Base-by-base conservation (phyloP, 92 coral and sea anemone genomes). In the Palythoa grandis region DNA sequence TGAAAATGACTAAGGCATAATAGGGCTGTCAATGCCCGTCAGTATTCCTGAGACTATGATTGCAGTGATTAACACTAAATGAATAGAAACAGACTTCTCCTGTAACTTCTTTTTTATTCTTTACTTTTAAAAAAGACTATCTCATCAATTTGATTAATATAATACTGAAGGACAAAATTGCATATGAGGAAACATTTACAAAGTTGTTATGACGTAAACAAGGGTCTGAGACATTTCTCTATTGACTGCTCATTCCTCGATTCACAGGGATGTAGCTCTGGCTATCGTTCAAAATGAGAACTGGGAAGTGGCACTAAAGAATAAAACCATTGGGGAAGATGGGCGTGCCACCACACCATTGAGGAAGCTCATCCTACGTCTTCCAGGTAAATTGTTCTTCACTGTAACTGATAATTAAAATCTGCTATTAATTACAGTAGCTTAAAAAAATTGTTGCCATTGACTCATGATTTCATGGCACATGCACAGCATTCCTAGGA, bases 281-380 rank as follows among this genome's bases (percentile, higher is more conserved):
- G 90, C 90, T n/a, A 95, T 96, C 38, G 82, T 96, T 35, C 86
- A 87, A 6, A 90, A 83, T 78, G 92, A 94, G 47, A 88, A 95
- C 89, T 96, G 99, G 99, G 85, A 92, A 86, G 50, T 77, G 38
- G 99, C 90, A 61, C 89, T 96, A 90, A 92, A 90, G 52, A 96
- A 90, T 86, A 92, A 91, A 71, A 85, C 90, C 4, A 13, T 84
- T 0, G 75, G 91, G 71, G 95, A 96, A 25, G 94, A 92, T 68
- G 93, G 91, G 22, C 70, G 43, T 13, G 95, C 91, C 65, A 95
- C 98, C 20, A 93, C 98, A 7, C 98, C 99, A 9, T 86, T 96
- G 91, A 92, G 99, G 53, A 96, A 96, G 58, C 91, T 96, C 38
- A 96, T 96, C 48, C 53, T 52, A 2, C 93, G 95, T 82, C 87